Base-by-base conservation (phyloP, 1,140 invertebrate genomes). In the Orius laevigatus region DNA sequence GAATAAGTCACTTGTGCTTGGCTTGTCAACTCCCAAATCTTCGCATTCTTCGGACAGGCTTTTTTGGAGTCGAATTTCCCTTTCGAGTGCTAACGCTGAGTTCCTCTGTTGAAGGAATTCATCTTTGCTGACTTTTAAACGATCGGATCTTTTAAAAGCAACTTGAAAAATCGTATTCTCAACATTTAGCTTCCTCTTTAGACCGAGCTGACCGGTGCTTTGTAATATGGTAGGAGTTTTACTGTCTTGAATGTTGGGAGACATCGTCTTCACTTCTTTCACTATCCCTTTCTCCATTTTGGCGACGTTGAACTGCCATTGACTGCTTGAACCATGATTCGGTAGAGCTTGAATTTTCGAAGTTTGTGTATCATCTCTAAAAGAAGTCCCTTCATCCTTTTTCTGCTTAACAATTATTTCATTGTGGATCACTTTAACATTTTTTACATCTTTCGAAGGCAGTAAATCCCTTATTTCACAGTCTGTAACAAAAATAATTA, bases 21-120 rank as follows among this genome's bases (percentile, higher is more conserved):
- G 79, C 34, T 80, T 79, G 53, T 81, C 79, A 8, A 84, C 79
- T 10, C 80, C 79, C 2, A 82, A 62, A 59, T 82, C 79, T 56
- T 81, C 78, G 59, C 78, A 81, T 58, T 84, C 80, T 57, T 82
- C 80, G 0, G 78, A 80, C 5, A 82, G 59, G 31, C 77, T 79
- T 60, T 81, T 81, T 63, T 81, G 73, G 2, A 56, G 48, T 38
- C 65, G 64, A 18, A 75, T 53, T 56, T 75, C 73, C n/a, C 70
- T 62, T 53, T 76, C 73, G 2, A 74, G 57, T 1, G 69, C 68
- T 0, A 69, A 25, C n/a, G 40, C 16, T 16, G 12, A 16, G 16
- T 42, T 55, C 25, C 53, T 11, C 20, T 50, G 41, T 31, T 35
- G 49, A 11, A 50, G 46, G 25, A 47, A 33, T 9, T 53, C 53